These are phyloP conservation scores for Heliornis fulica DNA, from an alignment of 2,113 vertebrate genomes.

Conservation along the genomic window DNA sequence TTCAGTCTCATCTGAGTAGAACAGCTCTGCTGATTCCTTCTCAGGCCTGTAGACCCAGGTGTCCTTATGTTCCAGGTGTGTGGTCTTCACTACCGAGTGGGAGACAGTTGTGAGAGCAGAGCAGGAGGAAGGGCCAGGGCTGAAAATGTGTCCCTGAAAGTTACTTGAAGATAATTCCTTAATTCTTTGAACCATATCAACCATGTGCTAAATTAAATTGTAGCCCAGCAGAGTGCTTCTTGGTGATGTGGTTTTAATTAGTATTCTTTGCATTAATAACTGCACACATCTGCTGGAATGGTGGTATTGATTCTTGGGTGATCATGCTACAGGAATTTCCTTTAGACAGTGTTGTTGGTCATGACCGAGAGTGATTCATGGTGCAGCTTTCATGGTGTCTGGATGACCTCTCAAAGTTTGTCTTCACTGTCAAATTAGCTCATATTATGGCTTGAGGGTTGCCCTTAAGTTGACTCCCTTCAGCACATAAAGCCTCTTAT, in stretches of 20 bases:
- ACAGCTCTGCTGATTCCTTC: background rate
- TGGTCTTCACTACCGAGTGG: background rate
- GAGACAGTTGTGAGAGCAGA: background rate
- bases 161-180: background rate
- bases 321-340: slow-evolving; percentile 51
- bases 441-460: slow-evolving; percentile 39
- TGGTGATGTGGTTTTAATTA: slow-evolving; percentile 34
- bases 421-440: slow-evolving; percentile 60
- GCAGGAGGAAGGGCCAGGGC: background rate
- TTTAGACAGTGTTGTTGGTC: background rate
- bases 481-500: slow-evolving; percentile 52
- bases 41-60: rapidly evolving
- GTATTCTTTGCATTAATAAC: background rate
- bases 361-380: slow-evolving; percentile 47
- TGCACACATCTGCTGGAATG: background rate
- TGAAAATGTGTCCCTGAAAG: background rate
- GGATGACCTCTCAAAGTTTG: slow-evolving; percentile 59
- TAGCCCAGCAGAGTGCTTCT: background rate
- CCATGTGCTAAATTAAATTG: background rate
- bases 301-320: background rate
- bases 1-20: background rate
- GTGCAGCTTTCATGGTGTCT: slow-evolving; percentile 29
- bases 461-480: slow-evolving; percentile 58
- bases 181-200: background rate
- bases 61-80: background rate